Percentiles rank a stretch among this genome's conserved stretches.
phyloP scores from a whole-genome alignment of 1,140 invertebrate species.

The Paraescarpia echinospica region DNA sequence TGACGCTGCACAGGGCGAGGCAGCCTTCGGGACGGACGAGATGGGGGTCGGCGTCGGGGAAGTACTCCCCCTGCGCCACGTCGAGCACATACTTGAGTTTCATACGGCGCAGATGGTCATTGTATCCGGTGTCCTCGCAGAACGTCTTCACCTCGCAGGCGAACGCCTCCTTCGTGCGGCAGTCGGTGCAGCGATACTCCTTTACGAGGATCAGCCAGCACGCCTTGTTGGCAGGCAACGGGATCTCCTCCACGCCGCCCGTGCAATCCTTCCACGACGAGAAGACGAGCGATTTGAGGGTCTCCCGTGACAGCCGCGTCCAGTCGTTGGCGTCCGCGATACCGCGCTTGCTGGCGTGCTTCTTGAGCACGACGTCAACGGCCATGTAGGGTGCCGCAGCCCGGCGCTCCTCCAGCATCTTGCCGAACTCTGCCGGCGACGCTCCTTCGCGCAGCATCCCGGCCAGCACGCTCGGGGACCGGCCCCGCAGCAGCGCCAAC shows the following conservation, averaged over 20 bases:
- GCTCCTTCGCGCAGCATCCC: not conserved
- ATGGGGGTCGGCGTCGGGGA: not conserved
- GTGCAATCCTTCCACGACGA: not conserved
- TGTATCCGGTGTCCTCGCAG: not conserved
- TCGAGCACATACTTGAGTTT: not conserved
- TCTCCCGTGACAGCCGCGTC: not conserved
- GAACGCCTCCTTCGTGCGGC: not conserved
- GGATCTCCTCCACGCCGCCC: not conserved
- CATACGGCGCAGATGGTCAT: not conserved
- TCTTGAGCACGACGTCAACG: not conserved
- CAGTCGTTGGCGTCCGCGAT: not conserved
- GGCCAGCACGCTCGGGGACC: not conserved
- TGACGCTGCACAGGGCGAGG: not conserved
- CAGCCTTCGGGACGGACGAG: not conserved
- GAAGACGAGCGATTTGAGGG: not conserved
- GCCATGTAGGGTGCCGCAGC: not conserved
- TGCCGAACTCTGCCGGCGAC: not conserved
- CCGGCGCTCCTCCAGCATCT: not conserved
- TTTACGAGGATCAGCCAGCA: not conserved
- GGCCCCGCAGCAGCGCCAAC: not conserved
- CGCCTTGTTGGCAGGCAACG: not conserved
- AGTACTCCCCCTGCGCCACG: not conserved
- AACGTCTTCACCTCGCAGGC: not conserved
- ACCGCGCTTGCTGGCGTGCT: not conserved
- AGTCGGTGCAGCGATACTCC: not conserved